A percentile compares a stretch with the other conserved stretches of the same genome.
These are phyloP conservation scores for Rhopalosiphum padi DNA, from an alignment of 1,140 invertebrate species.

Conservation along the genomic window DNA sequence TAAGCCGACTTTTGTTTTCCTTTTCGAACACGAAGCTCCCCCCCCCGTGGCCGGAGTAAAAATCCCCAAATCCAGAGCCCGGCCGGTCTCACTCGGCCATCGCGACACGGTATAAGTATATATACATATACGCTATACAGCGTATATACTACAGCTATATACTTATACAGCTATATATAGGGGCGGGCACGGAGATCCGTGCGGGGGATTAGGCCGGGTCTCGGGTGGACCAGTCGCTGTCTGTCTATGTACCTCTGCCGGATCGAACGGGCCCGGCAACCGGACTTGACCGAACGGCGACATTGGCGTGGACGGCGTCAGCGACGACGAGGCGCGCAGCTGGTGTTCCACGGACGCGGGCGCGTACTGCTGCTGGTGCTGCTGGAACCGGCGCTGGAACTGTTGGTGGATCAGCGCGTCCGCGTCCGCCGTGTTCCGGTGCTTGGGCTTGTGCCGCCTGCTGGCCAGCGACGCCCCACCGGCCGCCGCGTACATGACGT, in stretches of 20 bases:
- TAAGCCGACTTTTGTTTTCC: too few relatives aligned
- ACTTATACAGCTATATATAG: too few relatives aligned
- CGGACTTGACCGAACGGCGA: conserved; percentile 57
- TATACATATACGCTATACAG: too few relatives aligned
- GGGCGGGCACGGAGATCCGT: too few relatives aligned
- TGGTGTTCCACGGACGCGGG: conserved; percentile 60
- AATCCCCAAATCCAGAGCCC: too few relatives aligned
- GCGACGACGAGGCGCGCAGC: conserved; percentile 53
- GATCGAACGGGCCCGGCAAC: conserved; percentile 59
- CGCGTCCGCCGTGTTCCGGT: conserved; percentile 60
- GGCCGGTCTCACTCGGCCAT: background rate
- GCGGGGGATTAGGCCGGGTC: too few relatives aligned
- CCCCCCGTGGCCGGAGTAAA: background rate
- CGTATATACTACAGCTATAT: too few relatives aligned
- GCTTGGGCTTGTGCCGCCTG: conserved; percentile 65
- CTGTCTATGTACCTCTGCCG: conserved; percentile 57
- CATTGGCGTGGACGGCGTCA: conserved; percentile 48
- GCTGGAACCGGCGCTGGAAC: conserved; percentile 61
- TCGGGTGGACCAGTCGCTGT: background rate
- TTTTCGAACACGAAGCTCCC: background rate
- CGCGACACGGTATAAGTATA: too few relatives aligned
- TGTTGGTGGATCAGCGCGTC: conserved; percentile 61
- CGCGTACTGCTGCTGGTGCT: conserved; percentile 62
- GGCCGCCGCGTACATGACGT: conserved; percentile 75
- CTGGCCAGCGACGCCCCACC: conserved; percentile 76